Conservation (phyloP, 2,888 invertebrate species). For the Zygaena filipendulae region DNA sequence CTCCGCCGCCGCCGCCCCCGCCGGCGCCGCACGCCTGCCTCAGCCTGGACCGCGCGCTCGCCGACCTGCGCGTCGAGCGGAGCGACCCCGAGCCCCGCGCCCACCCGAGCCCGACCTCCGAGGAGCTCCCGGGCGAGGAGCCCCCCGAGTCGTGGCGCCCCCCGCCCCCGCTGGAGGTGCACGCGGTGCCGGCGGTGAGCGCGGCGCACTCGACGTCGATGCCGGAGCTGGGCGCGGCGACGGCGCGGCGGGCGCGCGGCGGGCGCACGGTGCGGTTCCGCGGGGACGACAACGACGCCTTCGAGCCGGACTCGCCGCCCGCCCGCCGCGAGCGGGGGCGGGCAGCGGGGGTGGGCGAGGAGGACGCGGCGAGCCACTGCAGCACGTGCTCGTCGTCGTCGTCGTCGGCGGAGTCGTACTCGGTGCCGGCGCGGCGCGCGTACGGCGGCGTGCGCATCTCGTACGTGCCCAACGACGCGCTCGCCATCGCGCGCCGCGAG, state of each 20-base stretch:
- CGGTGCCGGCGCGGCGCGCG: conserved; percentile 83
- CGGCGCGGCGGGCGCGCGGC: conserved; percentile 38
- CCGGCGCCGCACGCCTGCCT: conserved; percentile 54
- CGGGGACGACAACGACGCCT: conserved; percentile 57
- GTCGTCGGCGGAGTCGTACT: conserved; percentile 89
- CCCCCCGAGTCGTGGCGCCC: conserved; percentile 64
- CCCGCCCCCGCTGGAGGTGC: conserved; percentile 60
- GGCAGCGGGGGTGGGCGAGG: conserved; percentile 62
- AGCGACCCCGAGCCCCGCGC: conserved; percentile 76
- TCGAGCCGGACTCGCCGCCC: conserved; percentile 55
- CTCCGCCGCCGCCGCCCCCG: conserved; percentile 61
- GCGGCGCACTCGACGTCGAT: conserved; percentile 64
- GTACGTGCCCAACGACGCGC: conserved; percentile 92
- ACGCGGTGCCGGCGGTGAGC: conserved; percentile 57
- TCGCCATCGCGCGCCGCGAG: conserved; percentile 82
- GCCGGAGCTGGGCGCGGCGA: conserved; percentile 45
- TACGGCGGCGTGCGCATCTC: conserved; percentile 91
- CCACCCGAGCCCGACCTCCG: conserved; percentile 60
- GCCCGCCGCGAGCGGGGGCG: too few species aligned
- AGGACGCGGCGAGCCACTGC: conserved; percentile 80
- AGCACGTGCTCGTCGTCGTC: conserved; percentile 94
- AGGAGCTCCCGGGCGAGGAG: conserved; percentile 34
- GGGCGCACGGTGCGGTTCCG: conserved; percentile 55
- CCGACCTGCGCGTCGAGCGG: conserved; percentile 72
- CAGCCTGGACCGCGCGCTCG: conserved; percentile 51